phyloP scores from a whole-genome alignment of 2,113 vertebrate genomes.

The Anarrhichthys ocellatus region DNA sequence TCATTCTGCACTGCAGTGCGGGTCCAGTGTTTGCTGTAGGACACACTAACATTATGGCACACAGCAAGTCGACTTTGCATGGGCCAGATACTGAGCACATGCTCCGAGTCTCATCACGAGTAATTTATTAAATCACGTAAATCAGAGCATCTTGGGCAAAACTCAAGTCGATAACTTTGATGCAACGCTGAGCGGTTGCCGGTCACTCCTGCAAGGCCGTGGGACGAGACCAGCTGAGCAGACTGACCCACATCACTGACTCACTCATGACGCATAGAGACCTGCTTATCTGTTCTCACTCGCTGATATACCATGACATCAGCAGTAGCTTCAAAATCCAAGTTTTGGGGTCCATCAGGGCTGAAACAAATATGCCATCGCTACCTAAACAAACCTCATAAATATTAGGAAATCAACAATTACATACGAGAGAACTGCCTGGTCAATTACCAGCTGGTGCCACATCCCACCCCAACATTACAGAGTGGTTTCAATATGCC shows the following conservation, averaged over 20 bases:
- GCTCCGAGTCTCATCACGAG: not conserved
- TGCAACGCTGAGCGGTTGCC: not conserved
- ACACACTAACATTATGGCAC: conserved; percentile 19
- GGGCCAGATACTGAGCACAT: not conserved
- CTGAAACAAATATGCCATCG: not conserved
- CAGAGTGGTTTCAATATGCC: conserved; percentile 24
- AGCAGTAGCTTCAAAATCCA: conserved; percentile 1
- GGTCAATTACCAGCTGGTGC: conserved; percentile 44
- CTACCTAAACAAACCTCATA: not conserved
- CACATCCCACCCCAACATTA: conserved; percentile 13
- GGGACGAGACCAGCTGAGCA: conserved; percentile 37
- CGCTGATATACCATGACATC: not conserved
- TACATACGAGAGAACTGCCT: conserved; percentile 29
- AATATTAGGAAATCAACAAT: not conserved
- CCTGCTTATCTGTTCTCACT: conserved; percentile 18
- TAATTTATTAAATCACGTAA: not conserved
- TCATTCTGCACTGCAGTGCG: not conserved
- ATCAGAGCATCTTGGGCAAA: not conserved
- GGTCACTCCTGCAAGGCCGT: not conserved
- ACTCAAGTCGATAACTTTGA: not conserved
- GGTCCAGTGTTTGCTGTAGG: conserved; percentile 12
- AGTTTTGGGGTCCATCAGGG: not conserved
- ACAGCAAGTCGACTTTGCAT: not conserved
- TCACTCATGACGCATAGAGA: not conserved
- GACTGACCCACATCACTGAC: conserved; percentile 43